A percentile compares a stretch with the other conserved stretches of the same genome.
phyloP scores from a whole-genome alignment of 2,888 invertebrate species.

The Ptychoptera contaminata region DNA sequence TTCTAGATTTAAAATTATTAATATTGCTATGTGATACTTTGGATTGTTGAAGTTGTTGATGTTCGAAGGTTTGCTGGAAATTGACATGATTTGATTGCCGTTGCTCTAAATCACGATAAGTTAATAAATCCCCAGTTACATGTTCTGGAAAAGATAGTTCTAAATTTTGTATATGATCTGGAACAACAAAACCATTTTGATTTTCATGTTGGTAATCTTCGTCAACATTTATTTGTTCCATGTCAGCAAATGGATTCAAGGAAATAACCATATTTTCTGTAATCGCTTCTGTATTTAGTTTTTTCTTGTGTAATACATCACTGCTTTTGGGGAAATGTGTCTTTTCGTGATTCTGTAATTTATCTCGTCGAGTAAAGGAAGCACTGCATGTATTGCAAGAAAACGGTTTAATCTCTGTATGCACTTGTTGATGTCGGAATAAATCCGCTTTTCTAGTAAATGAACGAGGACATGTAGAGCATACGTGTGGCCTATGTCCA shows the following conservation, averaged over 20 bases:
- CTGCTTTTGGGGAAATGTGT: slow-evolving; percentile 27
- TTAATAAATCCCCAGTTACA: slow-evolving; percentile 10
- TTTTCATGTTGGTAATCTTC: not conserved
- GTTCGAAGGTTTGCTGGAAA: not conserved
- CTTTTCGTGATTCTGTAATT: slow-evolving; percentile 48
- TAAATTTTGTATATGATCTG: slow-evolving; percentile 5
- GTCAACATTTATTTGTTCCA: slow-evolving; percentile 7
- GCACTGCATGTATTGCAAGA: slow-evolving; percentile 48
- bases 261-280: slow-evolving; percentile 15
- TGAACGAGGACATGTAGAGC: slow-evolving; percentile 53
- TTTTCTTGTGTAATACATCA: not conserved
- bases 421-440: slow-evolving; percentile 47
- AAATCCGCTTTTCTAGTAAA: slow-evolving; percentile 54
- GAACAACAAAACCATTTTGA: slow-evolving; percentile 1
- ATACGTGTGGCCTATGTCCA: slow-evolving; percentile 54
- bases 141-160: slow-evolving; percentile 12
- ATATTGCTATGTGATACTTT: not conserved
- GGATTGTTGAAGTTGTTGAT: not conserved
- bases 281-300: not conserved
- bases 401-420: slow-evolving; percentile 48
- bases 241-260: slow-evolving; percentile 17
- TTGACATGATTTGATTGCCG: no score
- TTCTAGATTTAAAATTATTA: slow-evolving; percentile 10
- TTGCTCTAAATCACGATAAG: slow-evolving; percentile 3
- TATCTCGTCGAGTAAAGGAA: slow-evolving; percentile 51